These are phyloP conservation scores for Cantharis lateralis DNA, from an alignment of 2,888 invertebrate genomes.

Conservation along the genomic window DNA sequence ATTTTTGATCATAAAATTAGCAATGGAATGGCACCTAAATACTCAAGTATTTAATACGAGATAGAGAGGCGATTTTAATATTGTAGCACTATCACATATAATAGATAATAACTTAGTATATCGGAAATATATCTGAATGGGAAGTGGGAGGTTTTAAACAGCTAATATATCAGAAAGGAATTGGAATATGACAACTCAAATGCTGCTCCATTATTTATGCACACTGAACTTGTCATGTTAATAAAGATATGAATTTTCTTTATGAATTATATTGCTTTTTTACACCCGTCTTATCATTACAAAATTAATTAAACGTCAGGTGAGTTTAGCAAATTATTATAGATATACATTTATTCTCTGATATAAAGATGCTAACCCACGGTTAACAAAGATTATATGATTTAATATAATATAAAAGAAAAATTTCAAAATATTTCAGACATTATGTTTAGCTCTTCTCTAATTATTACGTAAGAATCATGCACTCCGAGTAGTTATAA, in stretches of 20 bases:
- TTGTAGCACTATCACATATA: no score
- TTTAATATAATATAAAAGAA: neutral
- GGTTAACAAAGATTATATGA: no score
- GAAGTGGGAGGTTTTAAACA: slow-evolving; percentile 29
- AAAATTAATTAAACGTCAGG: slow-evolving; percentile 19
- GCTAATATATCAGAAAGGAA: slow-evolving; percentile 30
- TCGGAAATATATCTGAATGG: slow-evolving; percentile 22
- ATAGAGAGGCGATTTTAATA: no score
- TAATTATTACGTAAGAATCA: no score
- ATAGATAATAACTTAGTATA: slow-evolving; percentile 8
- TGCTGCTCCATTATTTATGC: slow-evolving; percentile 35
- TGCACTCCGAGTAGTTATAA: no score
- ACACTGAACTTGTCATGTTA: slow-evolving; percentile 27
- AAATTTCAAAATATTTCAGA: neutral
- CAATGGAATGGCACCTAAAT: no score
- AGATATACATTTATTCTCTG: neutral
- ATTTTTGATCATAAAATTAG: no score
- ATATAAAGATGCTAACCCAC: neutral
- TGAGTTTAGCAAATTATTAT: slow-evolving; percentile 17
- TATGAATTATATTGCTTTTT: slow-evolving; percentile 16
- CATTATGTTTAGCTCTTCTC: neutral
- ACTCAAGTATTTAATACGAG: no score
- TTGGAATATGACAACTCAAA: slow-evolving; percentile 35
- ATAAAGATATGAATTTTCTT: slow-evolving; percentile 23
- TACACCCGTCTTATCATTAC: slow-evolving; percentile 15